A percentile compares a stretch with the other conserved stretches of the same genome.
phyloP scores from a whole-genome alignment of 1,140 invertebrate species.

The Panulirus ornatus region DNA sequence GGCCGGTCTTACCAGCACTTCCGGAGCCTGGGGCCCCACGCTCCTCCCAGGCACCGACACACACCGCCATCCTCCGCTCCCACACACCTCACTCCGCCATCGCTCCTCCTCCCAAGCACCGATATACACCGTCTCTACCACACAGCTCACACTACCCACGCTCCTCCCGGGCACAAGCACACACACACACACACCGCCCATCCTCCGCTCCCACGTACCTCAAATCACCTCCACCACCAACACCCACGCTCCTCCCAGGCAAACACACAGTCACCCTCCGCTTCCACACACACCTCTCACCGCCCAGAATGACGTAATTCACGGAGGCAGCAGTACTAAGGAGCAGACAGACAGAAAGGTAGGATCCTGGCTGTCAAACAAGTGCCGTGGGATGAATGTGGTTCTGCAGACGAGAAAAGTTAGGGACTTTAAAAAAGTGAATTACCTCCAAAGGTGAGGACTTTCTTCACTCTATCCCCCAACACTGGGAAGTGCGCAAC shows the following conservation, averaged over 20 bases:
- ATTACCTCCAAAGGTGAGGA: no score
- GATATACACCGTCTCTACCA: constrained; percentile 6
- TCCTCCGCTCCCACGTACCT: constrained; percentile 1
- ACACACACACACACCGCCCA: neutral
- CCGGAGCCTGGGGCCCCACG: constrained; percentile 37
- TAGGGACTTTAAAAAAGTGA: no score
- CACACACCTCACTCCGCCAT: neutral
- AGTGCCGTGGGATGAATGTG: no score
- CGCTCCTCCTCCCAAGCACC: neutral
- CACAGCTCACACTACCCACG: neutral
- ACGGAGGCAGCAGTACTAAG: no score
- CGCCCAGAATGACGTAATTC: no score
- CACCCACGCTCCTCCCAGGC: neutral
- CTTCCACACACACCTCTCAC: no score
- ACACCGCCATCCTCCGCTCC: neutral
- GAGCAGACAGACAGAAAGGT: no score
- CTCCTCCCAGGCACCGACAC: constrained; percentile 24
- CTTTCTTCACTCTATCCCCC: no score
- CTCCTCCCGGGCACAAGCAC: neutral
- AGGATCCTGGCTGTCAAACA: no score
- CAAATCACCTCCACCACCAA: neutral
- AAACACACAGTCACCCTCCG: no score
- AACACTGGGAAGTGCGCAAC: no score
- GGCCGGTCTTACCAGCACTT: constrained; percentile 52
- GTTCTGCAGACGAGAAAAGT: no score